Conservation (phyloP, 1,140 invertebrate genomes). For the Megathymus violae region DNA sequence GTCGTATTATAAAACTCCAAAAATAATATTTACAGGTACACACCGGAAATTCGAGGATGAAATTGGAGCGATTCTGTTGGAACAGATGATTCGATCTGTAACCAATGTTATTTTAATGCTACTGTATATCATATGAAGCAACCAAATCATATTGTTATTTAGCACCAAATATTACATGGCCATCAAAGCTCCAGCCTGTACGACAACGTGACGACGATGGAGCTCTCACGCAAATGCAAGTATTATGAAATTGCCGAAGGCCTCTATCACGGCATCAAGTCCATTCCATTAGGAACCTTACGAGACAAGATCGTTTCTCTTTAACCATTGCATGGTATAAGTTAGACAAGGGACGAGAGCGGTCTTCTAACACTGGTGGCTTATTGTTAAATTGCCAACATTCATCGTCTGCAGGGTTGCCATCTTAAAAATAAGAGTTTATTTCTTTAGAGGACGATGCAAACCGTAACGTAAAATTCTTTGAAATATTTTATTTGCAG, state of each 20-base stretch:
- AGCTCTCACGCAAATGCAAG: slow-evolving; percentile 58
- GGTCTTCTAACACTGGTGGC: slow-evolving; percentile 42
- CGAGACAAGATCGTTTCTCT: slow-evolving; percentile 33
- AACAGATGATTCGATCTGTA: slow-evolving; percentile 13
- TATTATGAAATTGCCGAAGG: slow-evolving; percentile 59
- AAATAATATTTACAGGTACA: too few relatives aligned
- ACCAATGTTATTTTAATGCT: slow-evolving; percentile 2
- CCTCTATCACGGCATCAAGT: slow-evolving; percentile 34
- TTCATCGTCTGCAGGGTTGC: slow-evolving; percentile 42
- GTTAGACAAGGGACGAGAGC: slow-evolving; percentile 27
- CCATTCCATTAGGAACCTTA: slow-evolving; percentile 31
- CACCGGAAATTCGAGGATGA: not conserved
- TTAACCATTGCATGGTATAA: slow-evolving; percentile 11
- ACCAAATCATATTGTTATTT: slow-evolving; percentile 29
- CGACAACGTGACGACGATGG: slow-evolving; percentile 46
- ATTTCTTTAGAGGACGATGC: slow-evolving; percentile 4
- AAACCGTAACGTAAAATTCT: not conserved
- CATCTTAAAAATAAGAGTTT: not conserved
- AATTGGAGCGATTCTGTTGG: slow-evolving; percentile 3
- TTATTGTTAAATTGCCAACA: slow-evolving; percentile 66
- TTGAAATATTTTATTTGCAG: not conserved
- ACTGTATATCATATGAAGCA: slow-evolving; percentile 17
- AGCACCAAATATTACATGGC: slow-evolving; percentile 30
- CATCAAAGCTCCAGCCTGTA: slow-evolving; percentile 37
- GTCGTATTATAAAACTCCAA: too few relatives aligned